These are phyloP conservation scores for Lochmaea capreae DNA, from an alignment of 2,888 invertebrate species.

Conservation along the genomic window DNA sequence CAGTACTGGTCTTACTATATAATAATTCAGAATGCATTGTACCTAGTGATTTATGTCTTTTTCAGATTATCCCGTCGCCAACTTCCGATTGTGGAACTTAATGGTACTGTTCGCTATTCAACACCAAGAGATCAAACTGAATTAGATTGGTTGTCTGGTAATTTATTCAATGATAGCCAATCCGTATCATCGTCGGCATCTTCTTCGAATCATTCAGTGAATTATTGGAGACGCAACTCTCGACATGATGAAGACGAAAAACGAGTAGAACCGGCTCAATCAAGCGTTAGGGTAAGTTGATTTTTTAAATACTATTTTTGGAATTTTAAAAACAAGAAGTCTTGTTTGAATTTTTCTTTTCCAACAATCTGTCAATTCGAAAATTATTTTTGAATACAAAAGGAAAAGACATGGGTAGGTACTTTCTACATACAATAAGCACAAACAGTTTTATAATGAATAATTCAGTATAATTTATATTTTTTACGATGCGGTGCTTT, in stretches of 20 bases:
- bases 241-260: slow-evolving; percentile 46
- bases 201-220: slow-evolving; percentile 49
- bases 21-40: too few species aligned
- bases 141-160: slow-evolving; percentile 81
- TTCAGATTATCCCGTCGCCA: slow-evolving; percentile 75
- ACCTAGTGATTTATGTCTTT: not conserved
- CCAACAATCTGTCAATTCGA: too few species aligned
- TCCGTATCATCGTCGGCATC: slow-evolving; percentile 50
- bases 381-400: too few species aligned
- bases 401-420: too few species aligned
- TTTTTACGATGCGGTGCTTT: too few species aligned
- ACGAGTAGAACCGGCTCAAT: slow-evolving; percentile 23
- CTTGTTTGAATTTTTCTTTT: too few species aligned
- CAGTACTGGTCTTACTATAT: too few species aligned
- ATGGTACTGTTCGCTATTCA: slow-evolving; percentile 82
- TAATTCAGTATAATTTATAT: too few species aligned
- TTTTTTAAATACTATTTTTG: not conserved
- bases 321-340: too few species aligned
- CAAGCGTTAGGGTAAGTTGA: slow-evolving; percentile 26
- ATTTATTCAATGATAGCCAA: slow-evolving; percentile 63
- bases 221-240: slow-evolving; percentile 60
- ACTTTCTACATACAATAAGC: too few species aligned
- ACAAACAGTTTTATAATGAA: too few species aligned
- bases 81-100: slow-evolving; percentile 76
- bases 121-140: slow-evolving; percentile 72